These are phyloP conservation scores for Orgyia antiqua DNA, from an alignment of 2,888 invertebrate genomes.

Conservation along the genomic window DNA sequence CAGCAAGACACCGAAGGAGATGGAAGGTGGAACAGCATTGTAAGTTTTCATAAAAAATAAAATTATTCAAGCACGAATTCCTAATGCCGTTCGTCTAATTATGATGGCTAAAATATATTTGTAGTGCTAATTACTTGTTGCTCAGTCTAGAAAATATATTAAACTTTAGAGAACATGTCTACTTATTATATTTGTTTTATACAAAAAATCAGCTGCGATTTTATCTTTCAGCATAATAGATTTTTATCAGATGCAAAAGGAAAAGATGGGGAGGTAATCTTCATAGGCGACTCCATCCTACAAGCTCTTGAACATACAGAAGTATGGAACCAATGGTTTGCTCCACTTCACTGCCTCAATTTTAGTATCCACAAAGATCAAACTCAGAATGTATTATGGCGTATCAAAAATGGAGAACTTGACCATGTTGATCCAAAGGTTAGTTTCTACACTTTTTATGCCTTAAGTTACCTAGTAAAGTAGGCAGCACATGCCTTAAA, in stretches of 20 bases:
- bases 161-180: too few relatives aligned
- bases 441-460: conserved; percentile 14
- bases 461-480: not conserved
- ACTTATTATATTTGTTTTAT: too few relatives aligned
- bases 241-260: conserved; percentile 91
- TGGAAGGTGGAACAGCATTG: conserved; percentile 90
- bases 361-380: conserved; percentile 93
- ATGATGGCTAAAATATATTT: too few relatives aligned
- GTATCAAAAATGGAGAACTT: conserved; percentile 92
- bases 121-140: too few relatives aligned
- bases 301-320: conserved; percentile 90
- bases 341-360: conserved; percentile 93
- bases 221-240: conserved; percentile 85
- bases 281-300: conserved; percentile 93
- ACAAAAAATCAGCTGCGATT: too few relatives aligned
- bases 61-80: conserved; percentile 1
- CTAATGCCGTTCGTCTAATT: not conserved
- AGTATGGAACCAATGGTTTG: conserved; percentile 94
- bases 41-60: conserved; percentile 37
- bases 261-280: conserved; percentile 94
- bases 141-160: too few relatives aligned
- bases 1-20: conserved; percentile 89
- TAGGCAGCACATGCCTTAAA: too few relatives aligned
- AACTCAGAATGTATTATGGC: conserved; percentile 93
- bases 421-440: conserved; percentile 94